A percentile compares a stretch with the other conserved stretches of the same genome.
Evolutionary conservation across 1,140 invertebrate species (phyloP).

Genomic region (Condylostylus longicornis): DNA sequence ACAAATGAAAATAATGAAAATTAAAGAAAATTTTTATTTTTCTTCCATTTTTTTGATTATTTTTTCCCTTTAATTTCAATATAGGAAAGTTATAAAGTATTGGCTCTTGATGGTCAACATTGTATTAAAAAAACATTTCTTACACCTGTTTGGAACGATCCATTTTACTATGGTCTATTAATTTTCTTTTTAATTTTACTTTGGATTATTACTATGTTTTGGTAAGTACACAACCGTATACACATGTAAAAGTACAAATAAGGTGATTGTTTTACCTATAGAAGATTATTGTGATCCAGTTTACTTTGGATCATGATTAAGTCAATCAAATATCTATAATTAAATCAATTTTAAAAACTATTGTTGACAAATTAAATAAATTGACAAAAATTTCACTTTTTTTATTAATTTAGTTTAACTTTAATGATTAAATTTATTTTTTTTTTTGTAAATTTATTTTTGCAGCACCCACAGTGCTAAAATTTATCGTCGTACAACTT

Average conservation of each 20-base stretch:
- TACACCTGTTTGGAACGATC: slow-evolving; percentile 28
- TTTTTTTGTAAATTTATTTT: neutral
- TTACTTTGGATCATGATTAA: too few species aligned
- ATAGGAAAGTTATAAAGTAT: slow-evolving; percentile 21
- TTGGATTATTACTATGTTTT: slow-evolving; percentile 30
- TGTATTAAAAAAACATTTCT: slow-evolving; percentile 28
- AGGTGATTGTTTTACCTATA: too few species aligned
- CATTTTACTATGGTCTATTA: slow-evolving; percentile 25
- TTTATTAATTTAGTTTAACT: neutral
- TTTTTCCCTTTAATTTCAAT: neutral
- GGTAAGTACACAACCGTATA: too few species aligned
- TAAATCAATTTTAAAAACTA: neutral
- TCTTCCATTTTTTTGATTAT: too few species aligned
- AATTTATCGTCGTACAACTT: slow-evolving; percentile 22
- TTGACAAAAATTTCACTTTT: neutral
- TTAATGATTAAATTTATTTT: too few species aligned
- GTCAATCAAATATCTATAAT: too few species aligned
- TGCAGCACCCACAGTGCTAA: slow-evolving; percentile 27
- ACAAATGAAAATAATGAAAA: too few species aligned
- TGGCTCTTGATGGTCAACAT: slow-evolving; percentile 22
- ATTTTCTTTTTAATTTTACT: slow-evolving; percentile 25
- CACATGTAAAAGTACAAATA: too few species aligned
- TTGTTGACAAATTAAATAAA: too few species aligned
- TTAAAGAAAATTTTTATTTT: too few species aligned
- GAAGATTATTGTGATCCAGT: too few species aligned